phyloP scores from a whole-genome alignment of 2,797 vertebrate species.

The Otolemur crassicaudatus region DNA sequence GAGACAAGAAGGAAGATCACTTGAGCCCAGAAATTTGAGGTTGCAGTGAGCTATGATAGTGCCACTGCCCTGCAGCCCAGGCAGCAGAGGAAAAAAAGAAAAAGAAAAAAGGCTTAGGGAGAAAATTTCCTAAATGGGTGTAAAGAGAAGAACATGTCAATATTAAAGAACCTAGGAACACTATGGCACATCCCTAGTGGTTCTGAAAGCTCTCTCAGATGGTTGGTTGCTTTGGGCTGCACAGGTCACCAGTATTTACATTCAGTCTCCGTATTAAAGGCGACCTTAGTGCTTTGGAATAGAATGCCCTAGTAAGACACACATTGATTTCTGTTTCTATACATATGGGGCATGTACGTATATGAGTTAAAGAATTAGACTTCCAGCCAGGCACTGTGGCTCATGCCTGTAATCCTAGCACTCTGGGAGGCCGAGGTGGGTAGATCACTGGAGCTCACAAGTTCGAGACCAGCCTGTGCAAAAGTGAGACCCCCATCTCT shows the following conservation, averaged over 20 bases:
- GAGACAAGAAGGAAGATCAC: neutral
- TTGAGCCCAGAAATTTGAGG: neutral
- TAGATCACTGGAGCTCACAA: no score
- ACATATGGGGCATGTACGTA: neutral
- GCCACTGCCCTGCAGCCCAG: neutral
- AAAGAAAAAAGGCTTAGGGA: neutral
- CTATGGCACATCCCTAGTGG: neutral
- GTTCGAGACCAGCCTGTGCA: no score
- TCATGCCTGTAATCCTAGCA: no score
- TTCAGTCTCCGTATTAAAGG: constrained; percentile 21
- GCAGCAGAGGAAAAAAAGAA: neutral
- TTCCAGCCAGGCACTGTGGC: neutral
- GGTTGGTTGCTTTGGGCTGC: neutral
- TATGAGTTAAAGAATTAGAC: neutral
- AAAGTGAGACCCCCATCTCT: no score
- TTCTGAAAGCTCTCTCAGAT: neutral
- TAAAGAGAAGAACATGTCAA: neutral
- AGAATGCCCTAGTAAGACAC: neutral
- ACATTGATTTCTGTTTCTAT: neutral
- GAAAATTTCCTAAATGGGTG: neutral
- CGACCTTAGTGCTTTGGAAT: neutral
- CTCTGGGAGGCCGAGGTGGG: no score
- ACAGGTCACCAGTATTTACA: neutral
- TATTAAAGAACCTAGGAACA: neutral
- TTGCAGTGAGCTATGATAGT: neutral